Percentiles rank a stretch among this genome's conserved stretches.
phyloP scores from a whole-genome alignment of 2,113 vertebrate species.

The Ciconia stormi region DNA sequence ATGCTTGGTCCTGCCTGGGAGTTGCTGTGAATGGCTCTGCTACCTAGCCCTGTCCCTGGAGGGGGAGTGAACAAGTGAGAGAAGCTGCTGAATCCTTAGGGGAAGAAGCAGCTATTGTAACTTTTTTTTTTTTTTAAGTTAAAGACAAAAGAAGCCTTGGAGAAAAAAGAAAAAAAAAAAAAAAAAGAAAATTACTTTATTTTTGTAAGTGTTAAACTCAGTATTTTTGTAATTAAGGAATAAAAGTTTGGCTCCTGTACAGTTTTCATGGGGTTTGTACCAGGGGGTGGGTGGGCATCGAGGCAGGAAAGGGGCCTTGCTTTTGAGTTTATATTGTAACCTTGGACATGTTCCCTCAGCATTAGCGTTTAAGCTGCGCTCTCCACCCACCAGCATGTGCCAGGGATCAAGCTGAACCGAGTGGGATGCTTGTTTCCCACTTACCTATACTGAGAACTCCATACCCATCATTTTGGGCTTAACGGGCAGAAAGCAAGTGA shows the following conservation, averaged over 20 bases:
- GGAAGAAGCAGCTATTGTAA: constrained; percentile 79
- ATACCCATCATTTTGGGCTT: background rate
- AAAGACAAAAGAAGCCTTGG: constrained; percentile 76
- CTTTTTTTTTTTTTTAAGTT: constrained; percentile 74
- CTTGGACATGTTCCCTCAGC: constrained; percentile 65
- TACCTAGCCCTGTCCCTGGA: constrained; percentile 47
- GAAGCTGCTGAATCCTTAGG: constrained; percentile 70
- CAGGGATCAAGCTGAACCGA: background rate
- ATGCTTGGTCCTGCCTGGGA: constrained; percentile 35
- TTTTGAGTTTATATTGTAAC: constrained; percentile 71
- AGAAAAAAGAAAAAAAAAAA: background rate
- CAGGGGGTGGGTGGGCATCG: constrained; percentile 44
- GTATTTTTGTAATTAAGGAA: constrained; percentile 88
- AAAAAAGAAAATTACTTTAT: constrained; percentile 84
- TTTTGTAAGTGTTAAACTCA: constrained; percentile 88
- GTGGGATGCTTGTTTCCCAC: background rate
- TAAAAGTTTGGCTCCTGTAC: constrained; percentile 75
- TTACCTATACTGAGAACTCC: background rate
- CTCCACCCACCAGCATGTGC: constrained; percentile 24
- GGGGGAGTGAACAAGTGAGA: constrained; percentile 54
- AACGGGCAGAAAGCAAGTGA: background rate
- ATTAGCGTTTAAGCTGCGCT: constrained; percentile 72
- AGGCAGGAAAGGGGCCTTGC: constrained; percentile 65
- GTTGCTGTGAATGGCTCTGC: constrained; percentile 72
- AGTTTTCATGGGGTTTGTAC: constrained; percentile 75